These are phyloP conservation scores for Quadriops clusia DNA, from an alignment of 2,888 invertebrate genomes.

Conservation along the genomic window DNA sequence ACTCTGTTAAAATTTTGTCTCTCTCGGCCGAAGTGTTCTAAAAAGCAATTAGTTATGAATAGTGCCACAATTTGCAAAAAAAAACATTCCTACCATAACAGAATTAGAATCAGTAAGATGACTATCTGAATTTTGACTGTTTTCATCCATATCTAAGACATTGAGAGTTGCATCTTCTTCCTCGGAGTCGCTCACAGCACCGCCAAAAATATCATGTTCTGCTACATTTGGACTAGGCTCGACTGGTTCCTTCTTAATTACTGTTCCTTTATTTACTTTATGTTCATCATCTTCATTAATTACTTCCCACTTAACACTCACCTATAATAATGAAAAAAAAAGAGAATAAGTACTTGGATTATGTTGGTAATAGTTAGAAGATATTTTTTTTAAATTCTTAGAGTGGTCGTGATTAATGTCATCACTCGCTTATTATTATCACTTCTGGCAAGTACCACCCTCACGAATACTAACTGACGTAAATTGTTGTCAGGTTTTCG, in stretches of 20 bases:
- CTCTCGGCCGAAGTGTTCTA: constrained; percentile 30
- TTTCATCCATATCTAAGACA: constrained; percentile 68
- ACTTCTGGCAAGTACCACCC: too few relatives aligned
- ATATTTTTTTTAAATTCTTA: neutral
- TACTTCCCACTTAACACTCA: constrained; percentile 72
- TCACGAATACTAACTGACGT: too few relatives aligned
- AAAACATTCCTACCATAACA: constrained; percentile 32
- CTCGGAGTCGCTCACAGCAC: constrained; percentile 83
- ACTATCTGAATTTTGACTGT: constrained; percentile 62
- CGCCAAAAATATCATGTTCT: constrained; percentile 85
- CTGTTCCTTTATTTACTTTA: constrained; percentile 35
- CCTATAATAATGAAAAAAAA: constrained; percentile 16
- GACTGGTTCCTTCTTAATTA: constrained; percentile 32
- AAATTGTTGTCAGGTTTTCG: too few relatives aligned
- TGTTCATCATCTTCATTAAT: constrained; percentile 77
- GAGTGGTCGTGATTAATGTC: too few relatives aligned
- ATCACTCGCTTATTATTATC: too few relatives aligned
- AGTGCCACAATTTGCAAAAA: neutral
- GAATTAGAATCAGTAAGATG: constrained; percentile 59
- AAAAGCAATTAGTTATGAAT: constrained; percentile 11
- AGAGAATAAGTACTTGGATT: neutral
- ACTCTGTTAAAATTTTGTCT: constrained; percentile 44
- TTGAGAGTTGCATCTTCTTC: constrained; percentile 56
- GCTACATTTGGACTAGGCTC: constrained; percentile 39
- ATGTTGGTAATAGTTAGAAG: neutral